A percentile compares a stretch with the other conserved stretches of the same genome.
phyloP scores from a whole-genome alignment of 2,113 vertebrate genomes.

The Actenoides lindsayi region DNA sequence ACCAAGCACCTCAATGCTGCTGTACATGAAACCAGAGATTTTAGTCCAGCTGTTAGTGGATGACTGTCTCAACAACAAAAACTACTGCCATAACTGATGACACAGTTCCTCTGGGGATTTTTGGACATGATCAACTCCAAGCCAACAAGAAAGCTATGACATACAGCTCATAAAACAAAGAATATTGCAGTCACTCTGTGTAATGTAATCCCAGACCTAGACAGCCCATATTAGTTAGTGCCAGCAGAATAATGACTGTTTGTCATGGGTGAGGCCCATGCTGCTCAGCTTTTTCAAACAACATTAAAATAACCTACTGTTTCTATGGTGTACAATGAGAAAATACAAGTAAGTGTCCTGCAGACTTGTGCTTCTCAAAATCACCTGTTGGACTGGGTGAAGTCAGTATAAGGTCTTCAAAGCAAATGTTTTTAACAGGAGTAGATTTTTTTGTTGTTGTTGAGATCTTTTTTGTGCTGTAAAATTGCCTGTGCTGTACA shows the following conservation, averaged over 20 bases:
- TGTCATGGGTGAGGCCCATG: background rate
- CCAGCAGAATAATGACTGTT: background rate
- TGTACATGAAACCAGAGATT: background rate
- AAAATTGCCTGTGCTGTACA: background rate
- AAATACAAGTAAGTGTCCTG: background rate
- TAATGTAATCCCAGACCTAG: background rate
- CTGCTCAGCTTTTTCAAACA: background rate
- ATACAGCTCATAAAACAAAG: background rate
- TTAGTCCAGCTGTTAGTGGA: background rate
- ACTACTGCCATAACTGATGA: background rate
- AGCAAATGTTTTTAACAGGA: background rate
- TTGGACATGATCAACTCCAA: background rate
- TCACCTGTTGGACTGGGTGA: background rate
- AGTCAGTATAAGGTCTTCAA: background rate
- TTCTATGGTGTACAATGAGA: background rate
- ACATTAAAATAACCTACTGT: background rate
- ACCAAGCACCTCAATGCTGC: background rate
- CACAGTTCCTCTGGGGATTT: background rate
- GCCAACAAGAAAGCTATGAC: background rate
- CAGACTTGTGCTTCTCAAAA: background rate
- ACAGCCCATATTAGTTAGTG: background rate
- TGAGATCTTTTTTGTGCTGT: background rate
- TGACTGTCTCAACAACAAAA: background rate
- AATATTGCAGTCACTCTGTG: background rate
- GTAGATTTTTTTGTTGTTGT: background rate